phyloP scores from a whole-genome alignment of 2,113 vertebrate genomes.

The Callopanchax toddi region DNA sequence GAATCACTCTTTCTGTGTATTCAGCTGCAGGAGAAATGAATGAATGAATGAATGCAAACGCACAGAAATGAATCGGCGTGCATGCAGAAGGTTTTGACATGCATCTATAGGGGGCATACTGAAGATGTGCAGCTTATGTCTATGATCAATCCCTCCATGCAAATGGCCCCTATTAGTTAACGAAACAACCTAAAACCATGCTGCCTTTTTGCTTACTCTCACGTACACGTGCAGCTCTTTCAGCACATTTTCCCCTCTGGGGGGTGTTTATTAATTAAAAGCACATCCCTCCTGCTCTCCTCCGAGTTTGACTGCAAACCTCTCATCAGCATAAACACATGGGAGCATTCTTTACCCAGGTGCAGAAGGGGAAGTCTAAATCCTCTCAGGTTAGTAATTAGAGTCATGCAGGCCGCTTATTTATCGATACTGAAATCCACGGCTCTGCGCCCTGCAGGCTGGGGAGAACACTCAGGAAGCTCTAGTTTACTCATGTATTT shows the following conservation, averaged over 20 bases:
- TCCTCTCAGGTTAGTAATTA: slow-evolving; percentile 68
- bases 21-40: too few relatives aligned
- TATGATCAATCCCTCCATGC: background rate
- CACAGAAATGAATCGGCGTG: too few relatives aligned
- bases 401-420: slow-evolving; percentile 51
- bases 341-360: slow-evolving; percentile 60
- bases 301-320: slow-evolving; percentile 33
- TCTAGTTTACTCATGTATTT: slow-evolving; percentile 24
- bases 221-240: background rate
- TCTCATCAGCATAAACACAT: slow-evolving; percentile 52
- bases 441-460: slow-evolving; percentile 31
- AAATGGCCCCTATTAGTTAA: slow-evolving; percentile 10
- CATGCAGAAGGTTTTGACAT: background rate
- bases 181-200: slow-evolving; percentile 25
- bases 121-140: background rate
- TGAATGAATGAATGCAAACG: too few relatives aligned
- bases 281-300: slow-evolving; percentile 28
- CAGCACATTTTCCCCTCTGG: slow-evolving; percentile 27
- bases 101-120: background rate
- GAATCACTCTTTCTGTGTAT: too few relatives aligned
- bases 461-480: slow-evolving; percentile 30
- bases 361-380: slow-evolving; percentile 41
- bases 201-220: slow-evolving; percentile 11
- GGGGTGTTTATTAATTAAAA: slow-evolving; percentile 61
- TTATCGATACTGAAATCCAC: slow-evolving; percentile 56